A percentile compares a stretch with the other conserved stretches of the same genome.
Evolutionary conservation across 2,797 vertebrate genomes (phyloP).

Genomic region (Onychomys leucogaster): DNA sequence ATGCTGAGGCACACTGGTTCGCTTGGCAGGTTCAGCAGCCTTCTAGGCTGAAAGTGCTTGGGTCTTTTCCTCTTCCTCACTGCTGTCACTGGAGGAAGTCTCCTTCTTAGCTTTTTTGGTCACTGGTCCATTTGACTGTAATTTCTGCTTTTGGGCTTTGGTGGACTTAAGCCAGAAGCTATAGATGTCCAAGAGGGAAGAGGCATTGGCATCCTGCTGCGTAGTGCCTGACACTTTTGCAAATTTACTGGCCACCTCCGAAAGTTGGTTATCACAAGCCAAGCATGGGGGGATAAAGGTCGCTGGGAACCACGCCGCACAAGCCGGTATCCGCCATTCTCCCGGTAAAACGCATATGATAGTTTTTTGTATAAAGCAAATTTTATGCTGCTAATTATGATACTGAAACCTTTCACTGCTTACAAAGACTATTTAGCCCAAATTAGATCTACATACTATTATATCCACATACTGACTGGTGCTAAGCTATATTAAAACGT

Average conservation of each 20-base stretch:
- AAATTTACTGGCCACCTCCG: no score
- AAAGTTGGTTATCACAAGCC: no score
- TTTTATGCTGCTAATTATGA: background rate
- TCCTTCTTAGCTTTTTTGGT: constrained; percentile 89
- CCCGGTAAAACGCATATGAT: no score
- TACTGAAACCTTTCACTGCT: background rate
- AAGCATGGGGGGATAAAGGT: no score
- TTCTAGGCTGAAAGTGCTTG: constrained; percentile 87
- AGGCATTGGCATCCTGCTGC: constrained; percentile 93
- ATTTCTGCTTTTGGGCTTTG: constrained; percentile 92
- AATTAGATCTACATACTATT: background rate
- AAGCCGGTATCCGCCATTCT: no score
- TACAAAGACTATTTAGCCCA: background rate
- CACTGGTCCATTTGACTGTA: constrained; percentile 82
- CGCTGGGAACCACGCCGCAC: no score
- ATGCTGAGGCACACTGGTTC: constrained; percentile 80
- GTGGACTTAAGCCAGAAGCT: constrained; percentile 96
- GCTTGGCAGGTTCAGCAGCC: constrained; percentile 83
- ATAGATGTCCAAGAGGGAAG: constrained; percentile 93
- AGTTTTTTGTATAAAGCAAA: background rate
- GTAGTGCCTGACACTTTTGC: no score
- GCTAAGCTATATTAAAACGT: background rate
- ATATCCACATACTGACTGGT: background rate
- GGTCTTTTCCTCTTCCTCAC: constrained; percentile 92
- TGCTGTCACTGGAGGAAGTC: constrained; percentile 89